Conservation (phyloP, 2,888 invertebrate genomes). For the Acleris sparsana region DNA sequence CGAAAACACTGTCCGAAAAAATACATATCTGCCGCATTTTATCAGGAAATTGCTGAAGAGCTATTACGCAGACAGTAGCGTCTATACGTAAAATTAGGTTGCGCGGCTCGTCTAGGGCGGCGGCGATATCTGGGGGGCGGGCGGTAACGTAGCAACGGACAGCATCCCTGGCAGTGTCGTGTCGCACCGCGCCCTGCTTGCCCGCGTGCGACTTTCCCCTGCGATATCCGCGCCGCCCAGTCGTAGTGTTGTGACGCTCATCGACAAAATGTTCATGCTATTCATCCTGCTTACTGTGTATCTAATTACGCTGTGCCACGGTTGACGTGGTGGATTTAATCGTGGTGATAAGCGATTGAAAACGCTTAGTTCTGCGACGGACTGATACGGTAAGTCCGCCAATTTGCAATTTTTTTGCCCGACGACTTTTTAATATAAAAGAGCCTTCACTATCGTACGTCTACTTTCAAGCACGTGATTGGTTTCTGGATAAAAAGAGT, state of each 20-base stretch:
- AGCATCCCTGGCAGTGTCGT: conserved; percentile 80
- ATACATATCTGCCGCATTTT: conserved; percentile 62
- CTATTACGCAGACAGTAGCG: conserved; percentile 76
- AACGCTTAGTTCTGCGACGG: conserved; percentile 37
- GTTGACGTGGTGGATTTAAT: conserved; percentile 64
- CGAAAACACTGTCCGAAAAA: conserved; percentile 33
- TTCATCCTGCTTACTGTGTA: conserved; percentile 77
- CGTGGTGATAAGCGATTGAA: conserved; percentile 49
- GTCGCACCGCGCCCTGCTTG: conserved; percentile 56
- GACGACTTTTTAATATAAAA: background rate
- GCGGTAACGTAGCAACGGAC: conserved; percentile 79
- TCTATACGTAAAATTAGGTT: conserved; percentile 79
- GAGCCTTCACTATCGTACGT: background rate
- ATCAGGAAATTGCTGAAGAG: conserved; percentile 79
- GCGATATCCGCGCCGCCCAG: conserved; percentile 40
- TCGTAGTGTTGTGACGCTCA: conserved; percentile 48
- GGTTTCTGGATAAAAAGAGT: background rate
- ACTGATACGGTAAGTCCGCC: conserved; percentile 17
- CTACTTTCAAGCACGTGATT: too few species aligned
- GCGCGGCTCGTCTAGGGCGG: conserved; percentile 75
- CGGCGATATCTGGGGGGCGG: conserved; percentile 66
- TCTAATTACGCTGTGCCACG: conserved; percentile 75
- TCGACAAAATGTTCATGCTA: conserved; percentile 70
- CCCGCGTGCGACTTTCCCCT: conserved; percentile 51
- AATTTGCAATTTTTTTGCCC: background rate